Base-by-base conservation (phyloP, 2,113 vertebrate genomes). In the Tyrannus savana region DNA sequence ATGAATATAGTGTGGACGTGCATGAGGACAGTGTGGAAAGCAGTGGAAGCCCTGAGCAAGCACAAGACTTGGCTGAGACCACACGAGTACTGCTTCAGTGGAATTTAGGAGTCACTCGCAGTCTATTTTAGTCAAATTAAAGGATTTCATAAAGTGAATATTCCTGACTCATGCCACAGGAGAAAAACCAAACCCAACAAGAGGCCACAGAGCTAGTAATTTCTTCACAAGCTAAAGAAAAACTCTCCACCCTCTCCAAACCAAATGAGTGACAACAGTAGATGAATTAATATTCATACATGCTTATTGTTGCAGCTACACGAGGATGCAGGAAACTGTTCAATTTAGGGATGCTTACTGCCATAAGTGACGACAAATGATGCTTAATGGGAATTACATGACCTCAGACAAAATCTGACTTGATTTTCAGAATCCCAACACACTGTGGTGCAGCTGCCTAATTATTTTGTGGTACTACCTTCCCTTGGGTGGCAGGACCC, bases 131-230 rank as follows among this genome's bases (percentile, higher is more conserved):
- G 80, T 86, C 87, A 93, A 89, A 95, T 82, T 94, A 92, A 93
- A 95, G 79, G 80, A 95, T 86, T 95, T 94, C 93, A 93, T 81
- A 81, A 95, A 95, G 44, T 27, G 79, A 88, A 68, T 89, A 95
- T 88, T 90, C 76, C 88, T 77, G 85, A 90, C 39, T 90, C 79
- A 90, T 44, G 52, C 76, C 83, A 86, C 52, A 81, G 55, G 46
- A 90, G 19, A 62, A 95, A 78, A 94, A 69, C 19, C 14, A 81
- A 94, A 59, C 19, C 46, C 50, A 25, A 21, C 17, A 63, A 87
- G 31, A 91, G 78, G 49, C 74, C 60, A 46, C 78, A 89, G 66
- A 86, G 28, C 55, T 41, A 59, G 44, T 47, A 71, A 73, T 77
- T 96, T 74, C 64, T 84, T 84, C 64, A 81, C 0, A 3, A 81